Percentiles rank a stretch among this genome's conserved stretches.
phyloP scores from a whole-genome alignment of 2,797 vertebrate species.

The Melanotaenia parkinsoni region DNA sequence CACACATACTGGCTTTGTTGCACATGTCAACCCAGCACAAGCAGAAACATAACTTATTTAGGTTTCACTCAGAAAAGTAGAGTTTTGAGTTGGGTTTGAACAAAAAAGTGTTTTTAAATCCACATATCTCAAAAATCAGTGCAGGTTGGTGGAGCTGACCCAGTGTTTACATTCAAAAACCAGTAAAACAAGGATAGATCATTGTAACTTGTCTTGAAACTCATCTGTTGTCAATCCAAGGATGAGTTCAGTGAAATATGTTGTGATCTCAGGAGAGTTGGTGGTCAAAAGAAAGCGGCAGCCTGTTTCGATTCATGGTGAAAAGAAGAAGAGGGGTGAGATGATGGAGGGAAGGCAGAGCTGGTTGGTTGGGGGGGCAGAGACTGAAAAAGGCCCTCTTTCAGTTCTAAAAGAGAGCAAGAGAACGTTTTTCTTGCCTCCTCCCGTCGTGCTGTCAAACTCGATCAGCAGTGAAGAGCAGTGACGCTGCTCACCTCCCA shows the following conservation, averaged over 20 bases:
- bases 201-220: constrained; percentile 32
- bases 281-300: constrained; percentile 58
- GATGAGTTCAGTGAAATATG: constrained; percentile 60
- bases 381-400: constrained; percentile 91
- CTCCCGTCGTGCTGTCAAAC: constrained; percentile 98
- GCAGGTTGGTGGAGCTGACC: constrained; percentile 9
- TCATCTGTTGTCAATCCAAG: constrained; percentile 53
- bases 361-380: constrained; percentile 72
- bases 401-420: constrained; percentile 84
- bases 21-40: constrained; percentile 6
- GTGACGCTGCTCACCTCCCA: constrained; percentile 85
- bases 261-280: constrained; percentile 62
- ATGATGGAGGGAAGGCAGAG: constrained; percentile 73
- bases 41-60: constrained; percentile 21
- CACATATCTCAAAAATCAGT: background rate
- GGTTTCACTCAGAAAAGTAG: constrained; percentile 23
- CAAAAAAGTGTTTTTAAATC: constrained; percentile 1
- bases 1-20: constrained; percentile 10
- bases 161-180: constrained; percentile 19
- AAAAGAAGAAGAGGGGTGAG: constrained; percentile 64
- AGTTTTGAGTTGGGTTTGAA: constrained; percentile 4
- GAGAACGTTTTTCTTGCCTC: constrained; percentile 90
- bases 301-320: constrained; percentile 65
- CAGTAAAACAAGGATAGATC: constrained; percentile 32
- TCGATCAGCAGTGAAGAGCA: constrained; percentile 92